phyloP scores from a whole-genome alignment of 2,797 vertebrate species.

The Neomorphus geoffroyi region DNA sequence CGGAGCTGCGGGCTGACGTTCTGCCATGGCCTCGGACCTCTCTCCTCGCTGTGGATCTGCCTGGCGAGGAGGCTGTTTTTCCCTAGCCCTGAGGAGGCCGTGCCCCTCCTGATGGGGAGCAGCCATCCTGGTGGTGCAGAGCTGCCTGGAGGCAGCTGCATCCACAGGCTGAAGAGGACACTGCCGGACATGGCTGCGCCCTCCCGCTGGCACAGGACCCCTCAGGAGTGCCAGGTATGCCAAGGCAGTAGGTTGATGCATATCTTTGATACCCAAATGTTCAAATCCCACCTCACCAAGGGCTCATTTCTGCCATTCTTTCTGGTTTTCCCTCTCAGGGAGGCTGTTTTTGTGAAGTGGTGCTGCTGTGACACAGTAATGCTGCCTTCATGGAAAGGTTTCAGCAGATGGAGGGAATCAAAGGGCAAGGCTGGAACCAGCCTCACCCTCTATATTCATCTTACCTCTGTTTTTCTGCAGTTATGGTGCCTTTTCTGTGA shows the following conservation, averaged over 20 bases:
- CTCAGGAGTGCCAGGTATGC: not conserved
- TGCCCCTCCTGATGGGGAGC: fast-evolving
- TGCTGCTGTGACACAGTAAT: not conserved
- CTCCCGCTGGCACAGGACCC: fast-evolving
- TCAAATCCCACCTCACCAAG: not conserved
- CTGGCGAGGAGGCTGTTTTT: not conserved
- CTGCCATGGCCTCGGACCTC: fast-evolving
- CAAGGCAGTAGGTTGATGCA: not conserved
- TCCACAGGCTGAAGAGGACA: fast-evolving
- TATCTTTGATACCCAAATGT: not conserved
- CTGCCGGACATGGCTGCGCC: fast-evolving
- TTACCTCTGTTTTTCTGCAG: not conserved
- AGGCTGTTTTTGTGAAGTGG: fast-evolving
- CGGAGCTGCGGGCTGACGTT: not conserved
- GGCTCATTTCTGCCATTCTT: not conserved
- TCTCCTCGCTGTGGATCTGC: fast-evolving
- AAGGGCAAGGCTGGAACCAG: not conserved
- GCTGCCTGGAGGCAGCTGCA: fast-evolving
- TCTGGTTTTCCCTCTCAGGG: not conserved
- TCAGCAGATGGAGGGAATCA: not conserved
- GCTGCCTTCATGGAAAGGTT: not conserved
- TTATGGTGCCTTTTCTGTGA: not conserved
- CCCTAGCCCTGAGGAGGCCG: not conserved
- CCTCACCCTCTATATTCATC: not conserved
- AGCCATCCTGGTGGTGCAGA: fast-evolving